A percentile compares a stretch with the other conserved stretches of the same genome.
phyloP scores from a whole-genome alignment of 1,140 invertebrate genomes.

The Rhopalosiphum padi region DNA sequence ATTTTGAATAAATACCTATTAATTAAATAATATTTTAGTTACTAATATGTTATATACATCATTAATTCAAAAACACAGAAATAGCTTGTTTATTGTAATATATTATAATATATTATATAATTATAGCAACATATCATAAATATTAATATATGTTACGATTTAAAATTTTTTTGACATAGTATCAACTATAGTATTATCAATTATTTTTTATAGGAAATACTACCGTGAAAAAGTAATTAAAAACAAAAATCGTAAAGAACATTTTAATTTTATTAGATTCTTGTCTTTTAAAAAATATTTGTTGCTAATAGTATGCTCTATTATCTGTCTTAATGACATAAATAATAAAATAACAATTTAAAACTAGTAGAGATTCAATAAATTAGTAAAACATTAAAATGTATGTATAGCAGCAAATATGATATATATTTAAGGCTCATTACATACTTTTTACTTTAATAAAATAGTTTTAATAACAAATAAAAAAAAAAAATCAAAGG shows the following conservation, averaged over 20 bases:
- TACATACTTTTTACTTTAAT: background rate
- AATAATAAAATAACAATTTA: background rate
- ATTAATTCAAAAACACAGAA: too few relatives aligned
- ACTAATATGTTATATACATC: too few relatives aligned
- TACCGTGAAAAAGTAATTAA: background rate
- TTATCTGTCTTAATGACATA: background rate
- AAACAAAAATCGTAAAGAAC: background rate
- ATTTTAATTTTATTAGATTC: background rate
- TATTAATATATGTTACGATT: too few relatives aligned
- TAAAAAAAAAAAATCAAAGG: background rate
- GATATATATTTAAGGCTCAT: background rate
- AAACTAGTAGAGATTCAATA: background rate
- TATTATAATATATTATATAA: too few relatives aligned
- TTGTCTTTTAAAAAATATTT: background rate
- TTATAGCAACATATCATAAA: too few relatives aligned
- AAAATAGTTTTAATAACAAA: background rate
- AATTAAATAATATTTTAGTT: too few relatives aligned
- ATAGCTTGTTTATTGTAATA: too few relatives aligned
- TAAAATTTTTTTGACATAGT: too few relatives aligned
- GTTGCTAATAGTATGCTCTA: background rate
- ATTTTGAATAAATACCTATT: too few relatives aligned
- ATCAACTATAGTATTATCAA: background rate
- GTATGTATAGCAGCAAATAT: background rate
- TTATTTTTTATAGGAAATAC: background rate
- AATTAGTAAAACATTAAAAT: background rate